Base-by-base conservation (phyloP, 2,888 invertebrate genomes). In the Gastracanthus pulcherrimus region DNA sequence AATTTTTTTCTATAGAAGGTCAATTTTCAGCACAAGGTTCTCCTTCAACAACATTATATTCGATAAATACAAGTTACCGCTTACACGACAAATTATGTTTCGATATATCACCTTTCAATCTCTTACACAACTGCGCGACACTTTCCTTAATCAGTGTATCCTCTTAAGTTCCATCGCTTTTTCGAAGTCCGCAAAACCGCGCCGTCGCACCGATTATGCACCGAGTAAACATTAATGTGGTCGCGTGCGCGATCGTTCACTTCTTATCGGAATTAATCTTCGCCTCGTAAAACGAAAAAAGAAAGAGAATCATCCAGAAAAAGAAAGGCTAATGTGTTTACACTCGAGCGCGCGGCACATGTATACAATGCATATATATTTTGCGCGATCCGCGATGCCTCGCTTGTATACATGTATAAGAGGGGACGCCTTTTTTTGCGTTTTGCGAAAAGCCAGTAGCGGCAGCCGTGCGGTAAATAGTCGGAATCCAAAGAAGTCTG, bases 401-500 rank as follows among this genome's bases (percentile, higher is more conserved):
- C n/a, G n/a, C n/a, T n/a, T n/a, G n/a, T n/a, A n/a, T n/a, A n/a
- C n/a, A n/a, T n/a, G n/a, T n/a, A n/a, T n/a, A n/a, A n/a, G n/a
- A n/a, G n/a, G n/a, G n/a, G n/a, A n/a, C n/a, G n/a, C n/a, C 23
- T 55, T 55, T 55, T 55, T 55, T 55, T 19, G 23, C 55, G 6
- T 26, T 55, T 55, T 26, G 26, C n/a, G n/a, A n/a, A n/a, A n/a
- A 55, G 19, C 26, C 2, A 55, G 26, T 19, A 38, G n/a, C n/a
- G n/a, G n/a, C n/a, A n/a, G n/a, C n/a, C n/a, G n/a, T n/a, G n/a
- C n/a, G n/a, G n/a, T n/a, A 69, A 45, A 31, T 29, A 45, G 64
- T 19, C 64, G 51, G 71, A 71, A 62, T 64, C 51, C 55, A 71
- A 78, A 64, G 71, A 66, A 80, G 69, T 75, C 34, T 45, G 76